phyloP scores from a whole-genome alignment of 2,888 invertebrate species.

The Tiliacea aurago region DNA sequence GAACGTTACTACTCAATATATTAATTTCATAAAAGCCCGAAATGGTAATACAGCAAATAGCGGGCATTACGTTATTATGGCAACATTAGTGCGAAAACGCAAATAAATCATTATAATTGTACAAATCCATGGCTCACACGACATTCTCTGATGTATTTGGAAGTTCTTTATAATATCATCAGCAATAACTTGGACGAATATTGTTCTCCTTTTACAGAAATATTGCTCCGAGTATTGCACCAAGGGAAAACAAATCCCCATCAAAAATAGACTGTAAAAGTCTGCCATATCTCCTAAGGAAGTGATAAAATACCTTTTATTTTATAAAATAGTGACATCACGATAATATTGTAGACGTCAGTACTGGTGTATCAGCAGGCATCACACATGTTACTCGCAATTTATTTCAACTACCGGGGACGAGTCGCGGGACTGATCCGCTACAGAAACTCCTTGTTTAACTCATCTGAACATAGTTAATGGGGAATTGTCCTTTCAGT shows the following conservation, averaged over 20 bases:
- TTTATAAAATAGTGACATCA: conserved; percentile 59
- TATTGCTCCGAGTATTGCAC: conserved; percentile 67
- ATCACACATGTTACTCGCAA: conserved; percentile 61
- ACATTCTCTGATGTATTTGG: conserved; percentile 51
- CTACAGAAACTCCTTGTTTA: conserved; percentile 64
- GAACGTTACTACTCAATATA: conserved; percentile 67
- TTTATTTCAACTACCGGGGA: conserved; percentile 42
- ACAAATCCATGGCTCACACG: conserved; percentile 78
- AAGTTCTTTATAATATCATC: conserved; percentile 52
- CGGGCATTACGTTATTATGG: conserved; percentile 82
- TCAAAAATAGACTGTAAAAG: conserved; percentile 42
- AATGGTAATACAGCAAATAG: conserved; percentile 63
- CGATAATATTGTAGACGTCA: conserved; percentile 70
- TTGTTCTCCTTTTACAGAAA: conserved; percentile 50
- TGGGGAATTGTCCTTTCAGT: conserved; percentile 94
- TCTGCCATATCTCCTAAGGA: conserved; percentile 52
- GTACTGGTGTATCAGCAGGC: conserved; percentile 67
- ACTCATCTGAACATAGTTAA: conserved; percentile 93
- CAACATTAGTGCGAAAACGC: conserved; percentile 81
- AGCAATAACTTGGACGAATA: conserved; percentile 36
- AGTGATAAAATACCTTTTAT: conserved; percentile 49
- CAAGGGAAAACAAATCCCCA: conserved; percentile 47
- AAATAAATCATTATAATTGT: conserved; percentile 76
- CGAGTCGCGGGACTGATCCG: conserved; percentile 32
- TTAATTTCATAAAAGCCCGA: conserved; percentile 65